Evolutionary conservation across 2,888 invertebrate species (phyloP).

Genomic region (Nymphalis polychloros): DNA sequence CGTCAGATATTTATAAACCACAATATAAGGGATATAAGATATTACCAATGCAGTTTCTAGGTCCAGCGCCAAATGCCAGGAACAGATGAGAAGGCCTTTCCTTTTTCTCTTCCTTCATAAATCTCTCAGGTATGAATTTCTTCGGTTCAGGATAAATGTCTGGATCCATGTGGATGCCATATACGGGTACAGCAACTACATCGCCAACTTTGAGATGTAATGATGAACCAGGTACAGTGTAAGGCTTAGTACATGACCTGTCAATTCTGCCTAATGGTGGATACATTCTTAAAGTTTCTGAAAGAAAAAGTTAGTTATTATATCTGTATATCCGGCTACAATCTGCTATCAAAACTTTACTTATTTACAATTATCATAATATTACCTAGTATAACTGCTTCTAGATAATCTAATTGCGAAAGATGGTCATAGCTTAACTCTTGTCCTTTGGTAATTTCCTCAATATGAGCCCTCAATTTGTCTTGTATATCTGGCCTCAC

Average conservation of each 20-base stretch:
- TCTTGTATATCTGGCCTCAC: conserved; percentile 71
- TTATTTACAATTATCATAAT: neutral
- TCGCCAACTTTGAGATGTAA: conserved; percentile 72
- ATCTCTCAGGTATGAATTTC: conserved; percentile 78
- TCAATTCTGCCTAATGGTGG: conserved; percentile 80
- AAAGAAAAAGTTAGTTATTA: conserved; percentile 26
- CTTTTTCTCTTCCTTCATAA: conserved; percentile 71
- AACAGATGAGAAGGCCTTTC: conserved; percentile 75
- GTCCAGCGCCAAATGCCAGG: conserved; percentile 79
- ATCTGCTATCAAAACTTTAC: no score
- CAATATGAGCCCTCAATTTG: conserved; percentile 68
- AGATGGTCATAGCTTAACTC: conserved; percentile 66
- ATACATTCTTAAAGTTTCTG: conserved; percentile 82
- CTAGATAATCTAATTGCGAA: conserved; percentile 61
- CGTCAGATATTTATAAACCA: neutral
- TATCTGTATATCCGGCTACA: no score
- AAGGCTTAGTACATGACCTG: conserved; percentile 79
- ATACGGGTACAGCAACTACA: conserved; percentile 68
- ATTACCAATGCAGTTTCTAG: conserved; percentile 78
- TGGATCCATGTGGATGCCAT: conserved; percentile 80
- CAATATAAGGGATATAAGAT: neutral
- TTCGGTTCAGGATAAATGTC: conserved; percentile 80
- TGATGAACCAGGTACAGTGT: conserved; percentile 72
- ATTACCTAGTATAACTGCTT: conserved; percentile 66
- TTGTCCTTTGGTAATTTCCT: conserved; percentile 61